phyloP scores from a whole-genome alignment of 2,797 vertebrate genomes.

The Sarcophilus harrisii region DNA sequence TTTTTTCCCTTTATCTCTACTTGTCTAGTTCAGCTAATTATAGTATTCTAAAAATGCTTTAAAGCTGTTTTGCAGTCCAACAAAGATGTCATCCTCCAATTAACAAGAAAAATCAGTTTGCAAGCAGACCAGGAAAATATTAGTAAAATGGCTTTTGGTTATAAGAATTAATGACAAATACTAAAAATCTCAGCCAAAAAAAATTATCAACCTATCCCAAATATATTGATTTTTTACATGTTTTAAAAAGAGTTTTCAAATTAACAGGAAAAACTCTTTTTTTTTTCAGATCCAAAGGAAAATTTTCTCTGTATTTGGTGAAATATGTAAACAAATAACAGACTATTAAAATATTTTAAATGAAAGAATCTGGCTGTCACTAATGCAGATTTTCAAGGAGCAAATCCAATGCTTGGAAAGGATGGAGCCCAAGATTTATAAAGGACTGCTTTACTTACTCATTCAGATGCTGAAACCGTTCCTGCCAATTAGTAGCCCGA shows the following conservation, averaged over 20 bases:
- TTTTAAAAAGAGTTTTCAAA: constrained; percentile 8
- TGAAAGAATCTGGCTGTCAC: background rate
- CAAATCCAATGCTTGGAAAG: fast-evolving
- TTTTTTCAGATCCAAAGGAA: constrained; percentile 38
- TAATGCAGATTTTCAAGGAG: constrained; percentile 14
- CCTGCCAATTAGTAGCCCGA: constrained; percentile 94
- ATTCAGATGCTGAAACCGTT: constrained; percentile 97
- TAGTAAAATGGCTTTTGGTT: constrained; percentile 54
- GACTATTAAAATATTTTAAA: constrained; percentile 35
- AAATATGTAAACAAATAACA: background rate
- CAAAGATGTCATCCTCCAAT: constrained; percentile 64
- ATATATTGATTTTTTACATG: constrained; percentile 29
- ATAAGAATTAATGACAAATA: constrained; percentile 55
- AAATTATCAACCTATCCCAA: constrained; percentile 41
- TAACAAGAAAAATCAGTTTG: constrained; percentile 48
- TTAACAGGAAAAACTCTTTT: constrained; percentile 42
- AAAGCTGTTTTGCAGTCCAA: constrained; percentile 57
- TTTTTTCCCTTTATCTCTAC: constrained; percentile 40
- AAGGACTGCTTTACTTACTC: constrained; percentile 89
- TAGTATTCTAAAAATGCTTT: constrained; percentile 60
- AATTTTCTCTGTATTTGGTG: constrained; percentile 19
- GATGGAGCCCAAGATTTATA: background rate
- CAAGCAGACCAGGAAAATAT: constrained; percentile 41
- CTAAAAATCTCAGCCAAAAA: constrained; percentile 62
- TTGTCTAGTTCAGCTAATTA: constrained; percentile 65